Conservation (phyloP, 2,888 invertebrate species). For the Unio delphinus region DNA sequence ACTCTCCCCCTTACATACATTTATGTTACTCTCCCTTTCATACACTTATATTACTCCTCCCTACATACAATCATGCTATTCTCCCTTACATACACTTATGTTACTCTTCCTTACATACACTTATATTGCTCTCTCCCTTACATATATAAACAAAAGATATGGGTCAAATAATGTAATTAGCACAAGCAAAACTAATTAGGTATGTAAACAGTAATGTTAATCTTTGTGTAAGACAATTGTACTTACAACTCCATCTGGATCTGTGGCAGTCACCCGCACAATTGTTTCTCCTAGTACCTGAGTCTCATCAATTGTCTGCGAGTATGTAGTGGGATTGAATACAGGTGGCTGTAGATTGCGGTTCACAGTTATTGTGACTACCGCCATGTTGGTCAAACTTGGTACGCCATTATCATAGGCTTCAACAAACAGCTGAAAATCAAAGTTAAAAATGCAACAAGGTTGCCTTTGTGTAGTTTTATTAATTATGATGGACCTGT, state of each 20-base stretch:
- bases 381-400: slow-evolving; percentile 39
- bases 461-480: background rate
- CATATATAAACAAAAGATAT: too few relatives aligned
- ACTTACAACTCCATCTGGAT: slow-evolving; percentile 54
- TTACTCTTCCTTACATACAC: too few relatives aligned
- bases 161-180: too few relatives aligned
- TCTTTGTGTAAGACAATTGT: slow-evolving; percentile 19
- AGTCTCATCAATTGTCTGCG: slow-evolving; percentile 47
- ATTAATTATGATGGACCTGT: background rate
- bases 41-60: too few relatives aligned
- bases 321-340: slow-evolving; percentile 38
- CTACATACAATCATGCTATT: too few relatives aligned
- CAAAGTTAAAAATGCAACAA: background rate
- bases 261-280: slow-evolving; percentile 48
- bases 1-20: too few relatives aligned
- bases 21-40: too few relatives aligned
- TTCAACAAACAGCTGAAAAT: slow-evolving; percentile 52
- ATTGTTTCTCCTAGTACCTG: slow-evolving; percentile 44
- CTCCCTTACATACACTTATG: too few relatives aligned
- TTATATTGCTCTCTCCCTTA: too few relatives aligned
- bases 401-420: slow-evolving; percentile 60
- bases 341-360: slow-evolving; percentile 56
- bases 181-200: too few relatives aligned
- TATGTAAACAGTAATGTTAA: slow-evolving; percentile 60
- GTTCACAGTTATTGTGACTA: slow-evolving; percentile 56